Evolutionary conservation across 2,113 vertebrate genomes (phyloP).

Genomic region (Daphoenositta chrysoptera): DNA sequence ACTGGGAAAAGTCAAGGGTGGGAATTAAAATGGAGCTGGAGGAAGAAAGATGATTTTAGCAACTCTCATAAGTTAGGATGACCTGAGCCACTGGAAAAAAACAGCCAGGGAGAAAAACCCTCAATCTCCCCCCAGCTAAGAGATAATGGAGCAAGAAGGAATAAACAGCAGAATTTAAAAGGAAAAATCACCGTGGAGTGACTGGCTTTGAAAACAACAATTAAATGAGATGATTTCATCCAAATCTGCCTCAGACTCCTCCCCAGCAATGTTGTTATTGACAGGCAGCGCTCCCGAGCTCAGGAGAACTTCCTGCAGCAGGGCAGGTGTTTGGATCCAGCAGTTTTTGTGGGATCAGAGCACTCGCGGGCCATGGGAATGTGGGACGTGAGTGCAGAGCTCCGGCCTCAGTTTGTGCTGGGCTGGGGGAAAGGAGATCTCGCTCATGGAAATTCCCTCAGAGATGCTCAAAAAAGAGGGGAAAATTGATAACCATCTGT

Average conservation of each 20-base stretch:
- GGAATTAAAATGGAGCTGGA: constrained; percentile 24
- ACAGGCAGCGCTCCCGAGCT: neutral
- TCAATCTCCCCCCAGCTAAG: neutral
- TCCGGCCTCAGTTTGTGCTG: neutral
- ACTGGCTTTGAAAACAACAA: constrained; percentile 14
- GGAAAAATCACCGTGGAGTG: neutral
- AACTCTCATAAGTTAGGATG: constrained; percentile 25
- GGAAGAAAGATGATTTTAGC: constrained; percentile 31
- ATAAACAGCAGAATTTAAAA: neutral
- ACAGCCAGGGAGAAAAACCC: neutral
- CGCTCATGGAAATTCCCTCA: neutral
- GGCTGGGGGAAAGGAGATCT: neutral
- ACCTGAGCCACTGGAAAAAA: constrained; percentile 47
- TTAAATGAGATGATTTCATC: constrained; percentile 23
- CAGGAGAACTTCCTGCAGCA: neutral
- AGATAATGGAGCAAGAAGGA: constrained; percentile 21
- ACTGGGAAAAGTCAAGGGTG: constrained; percentile 27
- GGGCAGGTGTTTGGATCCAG: neutral
- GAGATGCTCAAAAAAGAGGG: neutral
- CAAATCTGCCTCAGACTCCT: neutral
- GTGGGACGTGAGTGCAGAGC: accelerated
- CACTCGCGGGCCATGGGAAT: neutral
- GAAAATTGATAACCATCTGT: neutral
- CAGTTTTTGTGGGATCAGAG: neutral
- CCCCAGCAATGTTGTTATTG: neutral